These are phyloP conservation scores for Arothron firmamentum DNA, from an alignment of 2,113 vertebrate species.

Conservation along the genomic window DNA sequence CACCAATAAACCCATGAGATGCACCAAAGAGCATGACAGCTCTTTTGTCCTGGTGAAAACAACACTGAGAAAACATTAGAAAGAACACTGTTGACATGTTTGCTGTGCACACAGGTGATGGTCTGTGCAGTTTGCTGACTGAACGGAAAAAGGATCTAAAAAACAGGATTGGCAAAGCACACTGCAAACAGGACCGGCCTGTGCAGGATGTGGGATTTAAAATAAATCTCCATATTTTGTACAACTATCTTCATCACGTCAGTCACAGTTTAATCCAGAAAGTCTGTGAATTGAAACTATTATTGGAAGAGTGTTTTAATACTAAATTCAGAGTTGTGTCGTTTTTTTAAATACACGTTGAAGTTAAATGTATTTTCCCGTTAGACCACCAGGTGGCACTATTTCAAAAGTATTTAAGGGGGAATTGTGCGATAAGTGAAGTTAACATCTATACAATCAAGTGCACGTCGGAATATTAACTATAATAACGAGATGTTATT, in stretches of 20 bases:
- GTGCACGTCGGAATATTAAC: too few relatives aligned
- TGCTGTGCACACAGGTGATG: background rate
- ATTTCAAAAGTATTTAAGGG: slow-evolving; percentile 11
- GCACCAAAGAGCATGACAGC: too few relatives aligned
- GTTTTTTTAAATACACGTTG: background rate
- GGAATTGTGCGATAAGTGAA: too few relatives aligned
- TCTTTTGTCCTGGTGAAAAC: too few relatives aligned
- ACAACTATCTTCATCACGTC: too few relatives aligned
- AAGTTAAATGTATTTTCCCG: background rate
- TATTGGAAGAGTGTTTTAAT: background rate
- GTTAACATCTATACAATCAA: too few relatives aligned
- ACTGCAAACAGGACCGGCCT: background rate
- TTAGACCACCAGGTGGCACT: slow-evolving; percentile 47
- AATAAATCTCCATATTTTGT: background rate
- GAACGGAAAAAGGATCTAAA: background rate
- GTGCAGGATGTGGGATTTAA: background rate
- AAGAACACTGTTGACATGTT: too few relatives aligned
- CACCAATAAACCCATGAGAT: too few relatives aligned
- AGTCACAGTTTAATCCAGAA: background rate
- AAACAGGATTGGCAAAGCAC: too few relatives aligned
- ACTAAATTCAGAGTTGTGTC: background rate
- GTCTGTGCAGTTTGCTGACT: background rate
- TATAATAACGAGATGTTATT: too few relatives aligned
- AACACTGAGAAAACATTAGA: too few relatives aligned
- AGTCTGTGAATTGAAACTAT: background rate